Conservation (phyloP, 2,888 invertebrate genomes). For the Drosophila longiperda region DNA sequence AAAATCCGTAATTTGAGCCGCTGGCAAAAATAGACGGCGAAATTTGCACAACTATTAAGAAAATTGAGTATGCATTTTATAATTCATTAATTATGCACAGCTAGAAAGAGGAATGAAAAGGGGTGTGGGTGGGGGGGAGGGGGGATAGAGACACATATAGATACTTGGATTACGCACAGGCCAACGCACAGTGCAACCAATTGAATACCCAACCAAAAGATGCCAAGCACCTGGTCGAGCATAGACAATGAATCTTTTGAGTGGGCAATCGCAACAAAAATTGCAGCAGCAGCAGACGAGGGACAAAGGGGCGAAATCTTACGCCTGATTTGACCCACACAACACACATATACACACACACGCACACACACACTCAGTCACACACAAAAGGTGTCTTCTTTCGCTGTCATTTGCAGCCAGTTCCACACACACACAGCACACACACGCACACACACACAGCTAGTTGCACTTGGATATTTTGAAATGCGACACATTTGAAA, state of each 20-base stretch:
- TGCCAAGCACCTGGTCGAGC: conserved; percentile 17
- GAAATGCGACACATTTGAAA: conserved; percentile 65
- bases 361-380: conserved; percentile 5
- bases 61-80: conserved; percentile 79
- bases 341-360: not conserved
- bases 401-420: conserved; percentile 57
- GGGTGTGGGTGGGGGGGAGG: conserved; percentile 3
- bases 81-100: conserved; percentile 82
- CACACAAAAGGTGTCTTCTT: conserved; percentile 2
- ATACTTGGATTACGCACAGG: conserved; percentile 72
- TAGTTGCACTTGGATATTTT: conserved; percentile 45
- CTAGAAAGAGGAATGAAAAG: conserved; percentile 14
- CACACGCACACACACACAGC: not conserved
- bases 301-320: conserved; percentile 42
- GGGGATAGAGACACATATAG: not conserved
- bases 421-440: conserved; percentile 23
- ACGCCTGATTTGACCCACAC: conserved; percentile 70
- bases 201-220: conserved; percentile 15
- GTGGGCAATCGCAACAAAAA: conserved; percentile 41
- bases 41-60: conserved; percentile 63
- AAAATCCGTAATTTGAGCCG: not conserved
- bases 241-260: conserved; percentile 51
- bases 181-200: conserved; percentile 66
- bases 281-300: conserved; percentile 37
- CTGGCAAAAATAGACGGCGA: conserved; percentile 47